Percentiles rank a stretch among this genome's conserved stretches.
Conservation (phyloP, 2,113 vertebrate species). For the Steatornis caripensis region DNA sequence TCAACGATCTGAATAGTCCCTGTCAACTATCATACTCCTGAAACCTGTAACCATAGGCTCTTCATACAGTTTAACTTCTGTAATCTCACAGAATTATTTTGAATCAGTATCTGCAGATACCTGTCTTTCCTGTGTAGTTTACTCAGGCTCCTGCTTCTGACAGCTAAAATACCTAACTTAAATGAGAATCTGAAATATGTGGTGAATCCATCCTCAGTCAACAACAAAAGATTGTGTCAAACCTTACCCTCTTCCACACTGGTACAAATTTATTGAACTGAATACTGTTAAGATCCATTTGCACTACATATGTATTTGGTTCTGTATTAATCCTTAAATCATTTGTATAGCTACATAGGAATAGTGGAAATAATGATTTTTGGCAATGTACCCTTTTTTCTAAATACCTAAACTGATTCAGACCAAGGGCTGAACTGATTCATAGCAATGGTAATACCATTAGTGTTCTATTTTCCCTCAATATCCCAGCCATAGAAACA, state of each 20-base stretch:
- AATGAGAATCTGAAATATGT: background rate
- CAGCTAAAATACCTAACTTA: background rate
- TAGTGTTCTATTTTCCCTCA: background rate
- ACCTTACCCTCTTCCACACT: background rate
- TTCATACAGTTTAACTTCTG: background rate
- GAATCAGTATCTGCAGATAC: background rate
- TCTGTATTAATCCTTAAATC: background rate
- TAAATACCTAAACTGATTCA: background rate
- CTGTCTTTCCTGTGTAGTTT: background rate
- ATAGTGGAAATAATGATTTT: background rate
- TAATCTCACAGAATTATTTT: background rate
- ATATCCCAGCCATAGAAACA: background rate
- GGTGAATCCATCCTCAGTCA: background rate
- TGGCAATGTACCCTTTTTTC: background rate
- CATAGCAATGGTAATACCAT: background rate
- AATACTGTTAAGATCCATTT: background rate
- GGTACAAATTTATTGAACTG: background rate
- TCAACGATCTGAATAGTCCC: background rate
- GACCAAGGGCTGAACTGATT: background rate
- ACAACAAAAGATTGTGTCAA: background rate
- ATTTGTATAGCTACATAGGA: background rate
- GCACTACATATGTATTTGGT: accelerated
- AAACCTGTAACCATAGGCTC: background rate
- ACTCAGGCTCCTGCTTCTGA: background rate
- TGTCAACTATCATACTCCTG: background rate